Evolutionary conservation across 2,113 vertebrate genomes (phyloP).

Genomic region (Chamaetylas fuelleborni): DNA sequence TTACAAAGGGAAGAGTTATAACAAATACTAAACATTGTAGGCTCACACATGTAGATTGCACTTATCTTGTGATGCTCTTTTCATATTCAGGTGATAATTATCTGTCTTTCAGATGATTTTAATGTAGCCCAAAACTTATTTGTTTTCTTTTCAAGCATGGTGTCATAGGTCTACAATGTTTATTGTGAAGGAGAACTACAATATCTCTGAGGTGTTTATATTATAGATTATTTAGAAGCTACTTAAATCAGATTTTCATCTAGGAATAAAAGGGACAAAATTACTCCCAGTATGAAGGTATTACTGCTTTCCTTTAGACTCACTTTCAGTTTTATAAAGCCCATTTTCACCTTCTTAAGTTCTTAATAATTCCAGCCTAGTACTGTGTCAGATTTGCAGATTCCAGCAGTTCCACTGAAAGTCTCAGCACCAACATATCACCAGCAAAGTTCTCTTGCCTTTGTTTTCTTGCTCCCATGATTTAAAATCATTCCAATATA

Average conservation of each 20-base stretch:
- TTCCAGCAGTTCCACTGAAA: background rate
- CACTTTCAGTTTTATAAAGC: background rate
- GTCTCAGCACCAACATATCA: fast-evolving
- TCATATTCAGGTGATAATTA: background rate
- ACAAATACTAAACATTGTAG: background rate
- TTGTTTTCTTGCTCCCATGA: background rate
- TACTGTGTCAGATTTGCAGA: background rate
- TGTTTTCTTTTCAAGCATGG: background rate
- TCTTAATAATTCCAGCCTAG: background rate
- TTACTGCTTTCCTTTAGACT: background rate
- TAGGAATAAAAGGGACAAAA: background rate
- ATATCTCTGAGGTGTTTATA: background rate
- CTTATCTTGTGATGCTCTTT: background rate
- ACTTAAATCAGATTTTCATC: background rate
- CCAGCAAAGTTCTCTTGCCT: background rate
- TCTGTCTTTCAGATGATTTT: background rate
- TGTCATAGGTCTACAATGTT: background rate
- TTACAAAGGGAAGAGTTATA: background rate
- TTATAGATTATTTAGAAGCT: background rate
- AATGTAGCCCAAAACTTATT: background rate
- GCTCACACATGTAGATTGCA: background rate
- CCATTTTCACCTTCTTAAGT: background rate
- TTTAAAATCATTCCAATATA: background rate
- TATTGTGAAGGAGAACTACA: background rate
- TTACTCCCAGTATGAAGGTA: background rate